A percentile compares a stretch with the other conserved stretches of the same genome.
Conservation (phyloP, 2,113 vertebrate species). For the Choloepus hoffmanni region DNA sequence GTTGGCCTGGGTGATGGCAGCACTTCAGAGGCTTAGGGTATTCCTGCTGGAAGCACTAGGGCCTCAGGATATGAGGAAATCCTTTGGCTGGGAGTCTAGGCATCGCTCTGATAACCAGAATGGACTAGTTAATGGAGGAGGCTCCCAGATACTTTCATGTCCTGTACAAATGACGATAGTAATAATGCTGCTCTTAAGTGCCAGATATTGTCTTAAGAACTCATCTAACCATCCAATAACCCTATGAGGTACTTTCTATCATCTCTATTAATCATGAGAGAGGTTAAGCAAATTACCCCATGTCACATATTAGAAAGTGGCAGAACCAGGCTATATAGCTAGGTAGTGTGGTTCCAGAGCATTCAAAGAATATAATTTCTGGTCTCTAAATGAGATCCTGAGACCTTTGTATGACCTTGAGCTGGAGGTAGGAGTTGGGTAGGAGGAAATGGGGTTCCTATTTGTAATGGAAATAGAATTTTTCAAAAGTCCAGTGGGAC, state of each 20-base stretch:
- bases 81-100: neutral
- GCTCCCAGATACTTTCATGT: neutral
- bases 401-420: slow-evolving; percentile 19
- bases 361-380: neutral
- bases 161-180: neutral
- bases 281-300: neutral
- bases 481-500: neutral
- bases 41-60: neutral
- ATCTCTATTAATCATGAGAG: neutral
- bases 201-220: slow-evolving; percentile 14
- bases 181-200: neutral
- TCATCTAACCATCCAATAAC: neutral
- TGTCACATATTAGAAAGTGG: neutral
- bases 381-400: neutral
- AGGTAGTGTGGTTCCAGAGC: neutral
- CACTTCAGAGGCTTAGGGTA: neutral
- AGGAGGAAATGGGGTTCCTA: neutral
- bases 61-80: neutral
- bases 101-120: neutral
- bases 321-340: neutral
- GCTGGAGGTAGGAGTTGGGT: neutral
- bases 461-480: neutral
- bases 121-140: neutral
- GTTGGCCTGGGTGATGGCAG: neutral
- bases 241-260: neutral